phyloP scores from a whole-genome alignment of 2,888 invertebrate species.

The Dendrolimus pini region DNA sequence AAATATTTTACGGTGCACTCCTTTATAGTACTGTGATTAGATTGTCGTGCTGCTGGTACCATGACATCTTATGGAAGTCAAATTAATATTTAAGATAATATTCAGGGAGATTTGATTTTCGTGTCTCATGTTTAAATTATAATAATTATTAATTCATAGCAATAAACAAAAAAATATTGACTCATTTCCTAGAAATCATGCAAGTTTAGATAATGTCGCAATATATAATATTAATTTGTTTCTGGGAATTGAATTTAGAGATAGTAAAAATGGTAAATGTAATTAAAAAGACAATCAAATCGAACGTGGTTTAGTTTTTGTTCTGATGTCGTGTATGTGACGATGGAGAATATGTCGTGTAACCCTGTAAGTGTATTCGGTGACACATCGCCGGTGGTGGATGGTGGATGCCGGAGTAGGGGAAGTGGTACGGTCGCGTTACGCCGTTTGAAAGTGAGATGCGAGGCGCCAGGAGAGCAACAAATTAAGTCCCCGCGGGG shows the following conservation, averaged over 20 bases:
- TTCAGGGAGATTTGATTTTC: too few species aligned
- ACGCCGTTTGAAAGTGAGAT: slow-evolving; percentile 74
- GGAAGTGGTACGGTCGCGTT: slow-evolving; percentile 70
- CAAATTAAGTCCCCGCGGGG: slow-evolving; percentile 74
- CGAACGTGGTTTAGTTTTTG: slow-evolving; percentile 8
- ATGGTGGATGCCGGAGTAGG: slow-evolving; percentile 36
- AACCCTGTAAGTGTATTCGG: slow-evolving; percentile 17
- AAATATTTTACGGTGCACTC: slow-evolving; percentile 66
- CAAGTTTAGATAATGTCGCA: too few species aligned
- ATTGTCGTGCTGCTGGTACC: slow-evolving; percentile 47
- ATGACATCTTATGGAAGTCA: slow-evolving; percentile 20
- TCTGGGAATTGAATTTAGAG: too few species aligned
- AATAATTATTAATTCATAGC: too few species aligned
- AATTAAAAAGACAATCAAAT: too few species aligned
- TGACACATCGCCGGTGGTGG: neutral
- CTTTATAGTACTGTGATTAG: slow-evolving; percentile 62
- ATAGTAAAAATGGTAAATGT: too few species aligned
- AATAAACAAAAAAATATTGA: too few species aligned
- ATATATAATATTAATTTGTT: too few species aligned
- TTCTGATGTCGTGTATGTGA: slow-evolving; percentile 25
- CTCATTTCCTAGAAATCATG: too few species aligned
- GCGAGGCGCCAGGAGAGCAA: slow-evolving; percentile 75
- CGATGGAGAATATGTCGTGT: slow-evolving; percentile 47
- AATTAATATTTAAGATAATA: slow-evolving; percentile 17
- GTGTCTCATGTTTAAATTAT: too few species aligned